Evolutionary conservation across 30 jellyfish, hydroid and myxozoan species (phyloP).

Genomic region (Chrysaora quinquecirrha): DNA sequence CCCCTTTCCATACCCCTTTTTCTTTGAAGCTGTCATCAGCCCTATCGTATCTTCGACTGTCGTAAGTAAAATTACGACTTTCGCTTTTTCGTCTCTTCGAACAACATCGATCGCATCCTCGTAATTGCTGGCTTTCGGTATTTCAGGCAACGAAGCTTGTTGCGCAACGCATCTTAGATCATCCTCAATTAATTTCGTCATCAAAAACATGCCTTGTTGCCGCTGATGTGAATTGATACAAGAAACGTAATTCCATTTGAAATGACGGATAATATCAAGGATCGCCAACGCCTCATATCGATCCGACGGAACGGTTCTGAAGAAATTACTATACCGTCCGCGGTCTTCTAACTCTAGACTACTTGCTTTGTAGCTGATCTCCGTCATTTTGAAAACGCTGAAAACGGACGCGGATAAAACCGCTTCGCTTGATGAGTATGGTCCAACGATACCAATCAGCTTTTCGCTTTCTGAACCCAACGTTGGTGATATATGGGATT

Average conservation of each 20-base stretch:
- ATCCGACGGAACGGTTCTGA: constrained; percentile 82
- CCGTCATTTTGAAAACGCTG: constrained; percentile 59
- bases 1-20: constrained; percentile 7
- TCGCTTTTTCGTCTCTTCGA: constrained; percentile 46
- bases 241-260: constrained; percentile 71
- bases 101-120: constrained; percentile 39
- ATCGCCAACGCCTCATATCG: constrained; percentile 72
- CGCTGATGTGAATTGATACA: constrained; percentile 57
- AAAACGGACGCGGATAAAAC: constrained; percentile 68
- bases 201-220: constrained; percentile 57
- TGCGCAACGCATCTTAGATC: constrained; percentile 52
- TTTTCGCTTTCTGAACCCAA: constrained; percentile 1
- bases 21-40: constrained; percentile 47
- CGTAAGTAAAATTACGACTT: constrained; percentile 57
- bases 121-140: constrained; percentile 34
- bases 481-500: constrained; percentile 35
- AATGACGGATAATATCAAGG: constrained; percentile 31
- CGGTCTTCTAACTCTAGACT: constrained; percentile 71
- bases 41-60: constrained; percentile 48
- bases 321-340: constrained; percentile 64
- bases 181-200: constrained; percentile 26
- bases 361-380: constrained; percentile 71
- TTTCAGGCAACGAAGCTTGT: constrained; percentile 53
- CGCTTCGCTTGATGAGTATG: constrained; percentile 72
- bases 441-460: constrained; percentile 73